Percentiles rank a stretch among this genome's conserved stretches.
phyloP scores from a whole-genome alignment of 2,113 vertebrate genomes.

The Paracanthobrama guichenoti region DNA sequence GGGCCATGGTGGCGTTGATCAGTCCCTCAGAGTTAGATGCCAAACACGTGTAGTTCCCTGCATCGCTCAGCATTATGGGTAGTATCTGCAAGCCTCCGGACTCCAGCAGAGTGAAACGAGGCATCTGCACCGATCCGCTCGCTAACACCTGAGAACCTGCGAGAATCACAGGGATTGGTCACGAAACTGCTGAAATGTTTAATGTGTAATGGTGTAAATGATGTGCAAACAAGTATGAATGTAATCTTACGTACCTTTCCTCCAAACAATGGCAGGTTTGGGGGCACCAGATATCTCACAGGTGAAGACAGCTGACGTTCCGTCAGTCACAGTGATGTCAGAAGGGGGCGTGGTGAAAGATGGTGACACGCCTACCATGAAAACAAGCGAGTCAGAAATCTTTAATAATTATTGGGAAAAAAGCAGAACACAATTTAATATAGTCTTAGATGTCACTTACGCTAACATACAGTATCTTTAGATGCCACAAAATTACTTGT shows the following conservation, averaged over 20 bases:
- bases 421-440: too few relatives aligned
- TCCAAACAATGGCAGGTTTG: slow-evolving; percentile 90
- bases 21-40: slow-evolving; percentile 82
- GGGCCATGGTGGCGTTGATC: slow-evolving; percentile 77
- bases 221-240: slow-evolving; percentile 1
- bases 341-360: slow-evolving; percentile 75
- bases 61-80: slow-evolving; percentile 83
- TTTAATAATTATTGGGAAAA: too few relatives aligned
- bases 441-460: neutral
- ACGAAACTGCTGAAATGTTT: neutral
- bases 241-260: slow-evolving; percentile 76
- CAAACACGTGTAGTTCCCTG: slow-evolving; percentile 87
- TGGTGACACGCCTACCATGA: slow-evolving; percentile 81
- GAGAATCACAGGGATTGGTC: slow-evolving; percentile 27
- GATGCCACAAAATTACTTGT: neutral
- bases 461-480: neutral
- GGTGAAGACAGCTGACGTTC: slow-evolving; percentile 78
- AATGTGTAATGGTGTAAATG: neutral
- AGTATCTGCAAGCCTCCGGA: slow-evolving; percentile 87
- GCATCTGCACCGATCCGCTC: slow-evolving; percentile 86
- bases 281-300: slow-evolving; percentile 90
- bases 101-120: slow-evolving; percentile 86
- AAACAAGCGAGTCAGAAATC: neutral
- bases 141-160: slow-evolving; percentile 84
- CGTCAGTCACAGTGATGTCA: slow-evolving; percentile 87